Evolutionary conservation across 37 sponge, comb jelly and placozoan genomes (phyloP).

Genomic region (Eunapius fragilis): DNA sequence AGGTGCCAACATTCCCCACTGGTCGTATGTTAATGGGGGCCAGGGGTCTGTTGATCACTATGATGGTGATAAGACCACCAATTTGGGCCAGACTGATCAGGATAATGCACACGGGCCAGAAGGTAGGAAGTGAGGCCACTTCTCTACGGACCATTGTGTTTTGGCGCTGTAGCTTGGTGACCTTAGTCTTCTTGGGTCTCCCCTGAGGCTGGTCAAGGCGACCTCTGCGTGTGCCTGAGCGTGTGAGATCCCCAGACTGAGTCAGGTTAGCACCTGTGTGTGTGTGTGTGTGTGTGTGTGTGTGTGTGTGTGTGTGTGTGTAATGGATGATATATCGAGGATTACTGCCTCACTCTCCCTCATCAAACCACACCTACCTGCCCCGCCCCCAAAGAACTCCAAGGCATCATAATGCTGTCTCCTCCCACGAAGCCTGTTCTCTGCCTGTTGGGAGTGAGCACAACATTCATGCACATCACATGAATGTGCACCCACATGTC

Average conservation of each 20-base stretch:
- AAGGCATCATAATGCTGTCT: conserved; percentile 25
- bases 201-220: neutral
- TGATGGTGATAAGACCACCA: conserved; percentile 48
- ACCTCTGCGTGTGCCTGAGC: neutral
- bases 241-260: neutral
- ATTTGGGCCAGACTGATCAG: conserved; percentile 76
- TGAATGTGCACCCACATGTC: neutral
- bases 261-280: neutral
- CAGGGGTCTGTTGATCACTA: conserved; percentile 9
- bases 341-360: neutral
- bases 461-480: too few species aligned
- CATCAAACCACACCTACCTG: neutral
- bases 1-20: conserved; percentile 1
- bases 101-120: conserved; percentile 87
- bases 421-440: conserved; percentile 32
- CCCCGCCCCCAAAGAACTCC: conserved; percentile 70
- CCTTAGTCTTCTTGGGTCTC: conserved; percentile 38
- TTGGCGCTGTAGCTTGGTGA: conserved; percentile 76
- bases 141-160: conserved; percentile 60
- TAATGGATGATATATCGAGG: too few species aligned
- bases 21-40: conserved; percentile 52
- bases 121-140: conserved; percentile 89
- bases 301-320: neutral
- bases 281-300: neutral
- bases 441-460: conserved; percentile 15